Evolutionary conservation across 2,888 invertebrate species (phyloP), one percentile per base, ranked within the genome.

Genomic region (Helicoverpa assulta): DNA sequence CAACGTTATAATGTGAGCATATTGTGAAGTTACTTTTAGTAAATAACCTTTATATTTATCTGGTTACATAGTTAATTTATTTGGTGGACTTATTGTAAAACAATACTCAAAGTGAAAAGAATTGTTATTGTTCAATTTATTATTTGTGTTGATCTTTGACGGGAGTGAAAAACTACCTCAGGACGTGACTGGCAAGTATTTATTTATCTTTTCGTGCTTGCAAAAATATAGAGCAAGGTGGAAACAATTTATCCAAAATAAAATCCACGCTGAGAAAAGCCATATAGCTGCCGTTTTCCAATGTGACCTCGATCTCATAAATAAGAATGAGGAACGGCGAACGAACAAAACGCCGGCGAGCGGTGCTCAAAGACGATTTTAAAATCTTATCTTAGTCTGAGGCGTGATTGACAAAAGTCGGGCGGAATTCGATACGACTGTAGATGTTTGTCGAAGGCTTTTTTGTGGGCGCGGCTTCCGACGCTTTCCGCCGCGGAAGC

Each of bases 391-490:
- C 87, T 83, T 68, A 86, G 85, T 82, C 83, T 76, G 77, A 81
- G 86, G 83, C 86, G 88, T 90, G 92, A 91, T 90, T 91, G 91
- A 90, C 89, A 87, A 89, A 88, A 90, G 85, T 83, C 71, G 76
- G 83, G 80, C 70, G 84, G 84, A 78, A 82, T 78, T 84, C 82
- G 86, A 88, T 87, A 85, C 78, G 82, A 71, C 71, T 73, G 79
- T 69, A 78, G 81, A 83, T 87, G 85, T 90, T 89, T 88, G 88
- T 78, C 56, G 76, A 85, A 78, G 78, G 83, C 75, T 85, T 86
- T 87, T 86, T 87, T 86, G 86, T 71, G 84, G 81, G 70, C 55
- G 72, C 72, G 75, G 62, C 61, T 71, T 72, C 55, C 66, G 73
- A 66, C 67, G 81, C 76, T 73, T 85, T 83, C 81, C 81, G 76